Conservation (phyloP, 1,140 invertebrate species). For the Macrostomum lignano region DNA sequence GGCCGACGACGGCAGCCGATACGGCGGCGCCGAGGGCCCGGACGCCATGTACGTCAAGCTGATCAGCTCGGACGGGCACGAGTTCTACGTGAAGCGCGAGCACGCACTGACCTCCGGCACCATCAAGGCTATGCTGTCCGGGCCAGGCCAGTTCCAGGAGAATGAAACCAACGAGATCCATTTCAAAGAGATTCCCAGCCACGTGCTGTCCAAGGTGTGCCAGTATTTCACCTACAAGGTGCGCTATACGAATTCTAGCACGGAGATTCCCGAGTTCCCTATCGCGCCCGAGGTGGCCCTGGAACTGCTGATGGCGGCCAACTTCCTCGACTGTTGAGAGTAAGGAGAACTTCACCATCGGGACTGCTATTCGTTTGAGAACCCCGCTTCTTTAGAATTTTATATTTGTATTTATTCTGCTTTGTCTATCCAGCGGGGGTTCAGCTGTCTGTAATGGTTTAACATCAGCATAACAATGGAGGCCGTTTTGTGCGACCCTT, state of each 20-base stretch:
- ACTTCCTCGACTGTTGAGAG: slow-evolving; percentile 82
- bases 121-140: slow-evolving; percentile 86
- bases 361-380: no score
- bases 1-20: no score
- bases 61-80: slow-evolving; percentile 78
- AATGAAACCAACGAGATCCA: slow-evolving; percentile 98
- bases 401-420: no score
- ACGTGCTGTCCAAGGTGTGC: slow-evolving; percentile 91
- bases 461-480: no score
- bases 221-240: slow-evolving; percentile 99
- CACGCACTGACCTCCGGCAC: slow-evolving; percentile 88
- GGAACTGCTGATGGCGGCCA: slow-evolving; percentile 93
- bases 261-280: slow-evolving; percentile 94
- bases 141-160: slow-evolving; percentile 70
- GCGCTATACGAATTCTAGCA: slow-evolving; percentile 87
- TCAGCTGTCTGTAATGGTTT: no score
- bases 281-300: slow-evolving; percentile 63
- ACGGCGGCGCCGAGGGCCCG: slow-evolving; percentile 76
- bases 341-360: no score
- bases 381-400: no score
- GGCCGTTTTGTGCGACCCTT: no score
- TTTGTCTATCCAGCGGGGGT: no score
- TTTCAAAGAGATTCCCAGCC: slow-evolving; percentile 94
- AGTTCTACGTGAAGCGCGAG: slow-evolving; percentile 88
- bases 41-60: slow-evolving; percentile 97